These are phyloP conservation scores for Bolinopsis microptera DNA, from an alignment of 37 sponge, comb jelly and placozoan species.

Conservation along the genomic window DNA sequence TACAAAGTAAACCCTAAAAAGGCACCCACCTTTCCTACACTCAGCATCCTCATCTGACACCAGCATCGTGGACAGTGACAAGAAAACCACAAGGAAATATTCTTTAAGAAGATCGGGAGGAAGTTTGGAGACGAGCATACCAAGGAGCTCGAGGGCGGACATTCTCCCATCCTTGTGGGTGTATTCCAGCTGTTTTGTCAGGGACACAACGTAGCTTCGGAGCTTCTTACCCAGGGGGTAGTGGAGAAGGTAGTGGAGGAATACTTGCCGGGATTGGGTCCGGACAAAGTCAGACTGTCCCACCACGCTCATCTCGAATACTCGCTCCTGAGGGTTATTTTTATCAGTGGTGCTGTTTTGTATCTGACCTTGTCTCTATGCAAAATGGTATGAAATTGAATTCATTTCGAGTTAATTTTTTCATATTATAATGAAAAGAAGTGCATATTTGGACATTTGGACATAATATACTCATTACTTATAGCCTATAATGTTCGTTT, in stretches of 20 bases:
- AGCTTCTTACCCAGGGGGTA: slow-evolving; percentile 65
- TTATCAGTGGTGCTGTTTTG: too few relatives aligned
- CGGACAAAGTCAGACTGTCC: slow-evolving; percentile 38
- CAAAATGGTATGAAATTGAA: too few relatives aligned
- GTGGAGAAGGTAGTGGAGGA: slow-evolving; percentile 51
- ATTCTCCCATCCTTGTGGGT: slow-evolving; percentile 45
- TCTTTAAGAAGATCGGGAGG: slow-evolving; percentile 35
- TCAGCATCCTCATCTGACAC: slow-evolving; percentile 48
- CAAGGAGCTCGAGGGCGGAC: slow-evolving; percentile 54
- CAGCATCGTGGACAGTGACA: not conserved
- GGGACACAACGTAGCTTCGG: not conserved
- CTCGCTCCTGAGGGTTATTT: not conserved
- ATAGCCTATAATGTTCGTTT: too few relatives aligned
- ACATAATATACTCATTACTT: too few relatives aligned
- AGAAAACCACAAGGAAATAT: slow-evolving; percentile 62
- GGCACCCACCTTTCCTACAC: slow-evolving; percentile 37
- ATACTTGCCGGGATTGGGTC: slow-evolving; percentile 29
- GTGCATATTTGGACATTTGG: too few relatives aligned
- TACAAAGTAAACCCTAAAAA: too few relatives aligned
- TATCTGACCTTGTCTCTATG: too few relatives aligned
- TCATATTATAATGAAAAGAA: too few relatives aligned
- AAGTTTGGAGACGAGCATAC: not conserved
- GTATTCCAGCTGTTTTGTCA: slow-evolving; percentile 49
- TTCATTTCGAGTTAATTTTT: too few relatives aligned
- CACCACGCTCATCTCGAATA: slow-evolving; percentile 51